Evolutionary conservation across 2,888 invertebrate genomes (phyloP), one percentile per base, ranked within the genome.

Genomic region (Petrolisthes cinctipes): DNA sequence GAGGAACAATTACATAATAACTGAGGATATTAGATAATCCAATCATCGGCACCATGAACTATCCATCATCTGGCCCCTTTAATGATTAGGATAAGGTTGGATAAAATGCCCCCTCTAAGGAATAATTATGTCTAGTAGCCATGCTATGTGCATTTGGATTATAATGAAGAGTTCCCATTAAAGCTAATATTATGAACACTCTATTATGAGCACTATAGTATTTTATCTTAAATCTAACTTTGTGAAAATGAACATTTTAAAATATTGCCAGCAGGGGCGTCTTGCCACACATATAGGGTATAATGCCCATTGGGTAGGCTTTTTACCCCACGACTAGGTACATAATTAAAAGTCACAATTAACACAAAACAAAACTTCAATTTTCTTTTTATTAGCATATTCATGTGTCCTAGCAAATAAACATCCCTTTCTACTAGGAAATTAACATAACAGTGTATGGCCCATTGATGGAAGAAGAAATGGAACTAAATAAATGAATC

Each of bases 271-370:
- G n/a, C 9, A 71, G 71, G 71, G 71, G n/a, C 71, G 71, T 71
- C 71, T 71, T 71, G n/a, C 71, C 71, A 11, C n/a, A 71, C 71
- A 71, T 71, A 71, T n/a, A n/a, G 37, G 76, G 76, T 76, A 76
- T 37, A 76, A 76, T 51, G 76, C 76, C 76, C 76, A 37, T 6
- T 37, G 51, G 51, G 76, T 14, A 37, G 51, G 37, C 76, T n/a
- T 73, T 73, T 73, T 73, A 73, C 73, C 73, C 61, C 61, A n/a
- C n/a, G n/a, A n/a, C n/a, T n/a, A n/a, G 71, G 71, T 71, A 71
- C 71, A 71, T 5, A 11, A 71, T 71, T 71, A 71, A 7, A 71
- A 71, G 71, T 71, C 71, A 71, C 71, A 71, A 71, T n/a, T 17
- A 71, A 71, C 71, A 71, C n/a, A n/a, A 5, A n/a, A n/a, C n/a